Conservation (phyloP, 2,888 invertebrate genomes). For the Laspeyria flexula region DNA sequence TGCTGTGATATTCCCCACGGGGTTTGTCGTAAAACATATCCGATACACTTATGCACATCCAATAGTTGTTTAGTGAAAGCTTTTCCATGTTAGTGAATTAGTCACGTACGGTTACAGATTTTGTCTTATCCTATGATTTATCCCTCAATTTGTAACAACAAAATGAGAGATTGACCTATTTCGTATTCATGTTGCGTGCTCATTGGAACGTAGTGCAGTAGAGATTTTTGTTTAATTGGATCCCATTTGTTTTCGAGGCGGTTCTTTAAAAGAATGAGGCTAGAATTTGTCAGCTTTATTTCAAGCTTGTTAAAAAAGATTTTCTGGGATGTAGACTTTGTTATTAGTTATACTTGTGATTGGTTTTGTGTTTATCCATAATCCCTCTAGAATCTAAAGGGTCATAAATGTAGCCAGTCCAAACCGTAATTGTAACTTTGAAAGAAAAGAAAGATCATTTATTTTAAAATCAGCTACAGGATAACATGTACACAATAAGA, state of each 20-base stretch:
- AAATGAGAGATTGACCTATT: constrained; percentile 51
- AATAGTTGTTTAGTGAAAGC: constrained; percentile 64
- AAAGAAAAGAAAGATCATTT: too few relatives aligned
- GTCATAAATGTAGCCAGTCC: too few relatives aligned
- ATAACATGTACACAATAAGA: too few relatives aligned
- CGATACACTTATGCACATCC: constrained; percentile 50
- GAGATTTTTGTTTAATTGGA: constrained; percentile 31
- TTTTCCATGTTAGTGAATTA: constrained; percentile 65
- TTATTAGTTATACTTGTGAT: too few relatives aligned
- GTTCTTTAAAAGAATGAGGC: background rate
- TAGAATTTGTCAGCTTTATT: background rate
- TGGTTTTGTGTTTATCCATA: too few relatives aligned
- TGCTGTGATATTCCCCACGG: constrained; percentile 18
- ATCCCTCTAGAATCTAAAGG: too few relatives aligned
- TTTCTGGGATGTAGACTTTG: too few relatives aligned
- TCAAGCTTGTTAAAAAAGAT: background rate
- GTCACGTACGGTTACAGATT: constrained; percentile 63
- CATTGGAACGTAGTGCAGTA: constrained; percentile 33
- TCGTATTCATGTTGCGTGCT: constrained; percentile 51
- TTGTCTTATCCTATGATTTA: constrained; percentile 60
- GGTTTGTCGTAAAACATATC: constrained; percentile 34
- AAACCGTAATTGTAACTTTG: too few relatives aligned
- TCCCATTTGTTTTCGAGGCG: constrained; percentile 1
- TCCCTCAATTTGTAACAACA: constrained; percentile 60
- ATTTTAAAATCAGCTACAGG: too few relatives aligned